A percentile compares a stretch with the other conserved stretches of the same genome.
Evolutionary conservation across 30 jellyfish, hydroid and myxozoan genomes (phyloP).

Genomic region (Hydractinia symbiolongicarpus): DNA sequence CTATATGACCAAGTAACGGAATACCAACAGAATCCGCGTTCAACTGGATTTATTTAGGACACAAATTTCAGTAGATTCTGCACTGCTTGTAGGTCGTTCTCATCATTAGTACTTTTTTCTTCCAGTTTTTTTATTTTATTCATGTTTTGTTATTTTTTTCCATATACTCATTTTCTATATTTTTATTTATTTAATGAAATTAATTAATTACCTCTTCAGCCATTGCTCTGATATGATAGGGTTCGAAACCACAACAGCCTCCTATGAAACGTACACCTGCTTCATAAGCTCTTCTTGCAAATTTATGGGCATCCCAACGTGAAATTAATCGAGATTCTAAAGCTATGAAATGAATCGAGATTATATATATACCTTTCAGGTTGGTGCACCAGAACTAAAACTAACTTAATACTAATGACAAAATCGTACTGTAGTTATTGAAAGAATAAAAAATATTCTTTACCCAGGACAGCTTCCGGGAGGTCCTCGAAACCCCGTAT

Average conservation of each 20-base stretch:
- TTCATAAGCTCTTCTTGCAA: conserved; percentile 40
- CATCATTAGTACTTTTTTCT: too few species aligned
- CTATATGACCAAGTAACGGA: too few species aligned
- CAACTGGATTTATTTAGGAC: too few species aligned
- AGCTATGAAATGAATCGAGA: background rate
- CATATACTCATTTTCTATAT: too few species aligned
- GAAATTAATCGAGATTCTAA: conserved; percentile 13
- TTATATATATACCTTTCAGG: background rate
- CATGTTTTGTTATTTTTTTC: too few species aligned
- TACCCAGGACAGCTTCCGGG: conserved; percentile 58
- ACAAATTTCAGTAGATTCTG: too few species aligned
- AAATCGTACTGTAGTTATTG: background rate
- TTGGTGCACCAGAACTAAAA: background rate
- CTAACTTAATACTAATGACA: background rate
- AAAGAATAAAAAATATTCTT: background rate
- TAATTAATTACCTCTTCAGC: conserved; percentile 33
- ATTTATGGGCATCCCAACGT: conserved; percentile 33
- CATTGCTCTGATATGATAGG: conserved; percentile 45
- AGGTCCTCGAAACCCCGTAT: conserved; percentile 34
- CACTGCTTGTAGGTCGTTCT: too few species aligned
- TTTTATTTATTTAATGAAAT: too few species aligned
- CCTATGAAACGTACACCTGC: conserved; percentile 42
- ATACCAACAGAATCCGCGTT: too few species aligned
- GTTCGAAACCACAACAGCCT: conserved; percentile 34
- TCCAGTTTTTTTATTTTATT: too few species aligned